phyloP scores from a whole-genome alignment of 2,113 vertebrate genomes.

The Suricata suricatta region DNA sequence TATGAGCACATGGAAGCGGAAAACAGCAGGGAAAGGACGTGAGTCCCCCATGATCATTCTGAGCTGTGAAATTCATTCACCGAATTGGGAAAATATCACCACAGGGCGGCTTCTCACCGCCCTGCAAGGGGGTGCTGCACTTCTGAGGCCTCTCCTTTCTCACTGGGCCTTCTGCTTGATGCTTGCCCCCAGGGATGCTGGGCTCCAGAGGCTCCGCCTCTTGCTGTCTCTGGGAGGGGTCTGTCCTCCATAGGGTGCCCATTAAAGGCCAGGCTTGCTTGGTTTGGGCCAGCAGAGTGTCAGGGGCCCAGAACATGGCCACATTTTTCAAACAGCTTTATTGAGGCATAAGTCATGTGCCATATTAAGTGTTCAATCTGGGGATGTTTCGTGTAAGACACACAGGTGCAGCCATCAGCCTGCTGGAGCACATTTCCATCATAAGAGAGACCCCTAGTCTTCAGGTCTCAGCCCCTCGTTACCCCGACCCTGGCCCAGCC shows the following conservation, averaged over 20 bases:
- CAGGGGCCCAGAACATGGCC: background rate
- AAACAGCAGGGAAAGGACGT: background rate
- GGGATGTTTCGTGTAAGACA: too few species aligned
- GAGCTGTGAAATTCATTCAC: background rate
- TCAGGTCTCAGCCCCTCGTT: too few species aligned
- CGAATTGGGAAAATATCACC: background rate
- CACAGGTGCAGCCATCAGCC: too few species aligned
- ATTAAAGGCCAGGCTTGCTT: fast-evolving
- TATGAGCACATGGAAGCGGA: background rate
- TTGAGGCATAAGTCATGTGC: too few species aligned
- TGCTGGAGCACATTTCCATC: too few species aligned
- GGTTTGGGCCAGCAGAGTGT: fast-evolving
- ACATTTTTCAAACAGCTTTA: too few species aligned
- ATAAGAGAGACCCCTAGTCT: too few species aligned
- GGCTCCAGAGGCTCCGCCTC: background rate
- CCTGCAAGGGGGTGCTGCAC: background rate
- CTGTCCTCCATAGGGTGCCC: background rate
- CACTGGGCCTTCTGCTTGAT: background rate
- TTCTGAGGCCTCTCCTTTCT: background rate
- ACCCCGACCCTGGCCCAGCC: too few species aligned
- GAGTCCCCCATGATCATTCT: background rate
- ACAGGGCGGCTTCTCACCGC: background rate
- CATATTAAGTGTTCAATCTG: too few species aligned
- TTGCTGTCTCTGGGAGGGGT: background rate
- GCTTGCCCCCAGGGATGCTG: background rate